phyloP scores from a whole-genome alignment of 2,888 invertebrate genomes.

The Aphidius colemani region DNA sequence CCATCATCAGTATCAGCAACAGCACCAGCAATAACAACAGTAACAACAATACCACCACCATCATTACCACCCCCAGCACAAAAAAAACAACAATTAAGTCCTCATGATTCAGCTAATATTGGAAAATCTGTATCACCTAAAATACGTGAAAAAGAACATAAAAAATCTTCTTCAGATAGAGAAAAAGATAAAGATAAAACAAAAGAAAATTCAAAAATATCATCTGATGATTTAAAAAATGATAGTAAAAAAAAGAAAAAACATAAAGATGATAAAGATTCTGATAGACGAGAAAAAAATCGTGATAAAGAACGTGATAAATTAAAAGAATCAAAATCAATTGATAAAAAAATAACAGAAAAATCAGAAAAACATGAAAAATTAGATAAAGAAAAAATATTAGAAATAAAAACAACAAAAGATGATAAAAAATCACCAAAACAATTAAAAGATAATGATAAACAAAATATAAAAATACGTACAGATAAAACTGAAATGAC shows the following conservation, averaged over 20 bases:
- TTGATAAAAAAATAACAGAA: conserved; percentile 64
- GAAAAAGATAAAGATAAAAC: conserved; percentile 62
- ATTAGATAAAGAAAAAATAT: conserved; percentile 60
- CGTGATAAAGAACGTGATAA: conserved; percentile 60
- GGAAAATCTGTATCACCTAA: conserved; percentile 50
- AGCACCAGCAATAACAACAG: too few relatives aligned
- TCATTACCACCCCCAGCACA: conserved; percentile 30
- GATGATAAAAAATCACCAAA: conserved; percentile 52
- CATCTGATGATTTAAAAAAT: conserved; percentile 63
- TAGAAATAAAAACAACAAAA: conserved; percentile 59
- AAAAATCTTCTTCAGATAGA: conserved; percentile 47
- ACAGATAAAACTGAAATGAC: conserved; percentile 37
- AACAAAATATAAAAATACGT: conserved; percentile 35
- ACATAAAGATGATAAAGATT: conserved; percentile 66
- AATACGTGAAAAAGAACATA: conserved; percentile 54
- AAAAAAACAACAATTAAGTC: conserved; percentile 54
- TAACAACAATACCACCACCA: too few relatives aligned
- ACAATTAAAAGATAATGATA: conserved; percentile 36
- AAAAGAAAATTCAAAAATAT: conserved; percentile 58
- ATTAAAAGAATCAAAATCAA: conserved; percentile 57
- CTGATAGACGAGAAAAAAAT: conserved; percentile 64
- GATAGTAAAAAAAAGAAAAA: conserved; percentile 62
- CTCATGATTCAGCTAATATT: conserved; percentile 44
- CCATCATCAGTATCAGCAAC: too few relatives aligned
- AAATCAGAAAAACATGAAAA: conserved; percentile 71